Evolutionary conservation across 2,888 invertebrate species (phyloP), one percentile per base, ranked within the genome.

Genomic region (Polydrusus pterygomalis): DNA sequence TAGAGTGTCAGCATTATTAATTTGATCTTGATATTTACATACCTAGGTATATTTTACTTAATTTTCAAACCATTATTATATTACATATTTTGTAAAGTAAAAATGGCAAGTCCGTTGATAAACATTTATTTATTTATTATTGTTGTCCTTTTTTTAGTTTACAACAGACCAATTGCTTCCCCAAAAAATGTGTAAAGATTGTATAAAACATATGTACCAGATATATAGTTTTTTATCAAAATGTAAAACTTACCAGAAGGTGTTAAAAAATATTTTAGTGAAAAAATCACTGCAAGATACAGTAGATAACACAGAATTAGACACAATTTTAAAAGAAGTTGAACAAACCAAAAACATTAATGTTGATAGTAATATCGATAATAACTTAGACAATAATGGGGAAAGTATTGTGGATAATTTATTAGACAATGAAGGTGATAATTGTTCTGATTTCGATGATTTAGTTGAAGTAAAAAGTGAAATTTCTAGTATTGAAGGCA

Each of bases 141-240:
- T 13, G 2, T 56, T 20, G 1, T 68, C 5, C 25, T 6, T 18
- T 47, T 68, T 77, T 69, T 56, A 78, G 78, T 20, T 76, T 25
- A 60, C 54, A 64, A 64, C 64, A 8, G 47, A 73, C 18, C 71
- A 78, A 62, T n/a, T 65, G 17, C 17, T 75, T 34, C 25, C 25
- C 1, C 25, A 25, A 25, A 25, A 25, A 3, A 25, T 25, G 25
- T 25, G 25, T 25, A 5, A 68, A 71, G 34, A 17, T 17, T 79
- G 79, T 63, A 69, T 78, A 51, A 70, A 78, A 68, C 65, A 40
- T 10, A 63, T 75, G 63, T 79, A 77, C 47, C n/a, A 67, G 13
- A 62, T 34, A 1, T 67, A 78, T 45, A 18, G 71, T 40, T 79
- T 79, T 68, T 9, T 77, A 34, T 34, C 54, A 11, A 79, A 72